Conservation (phyloP, 92 coral and sea anemone species). For the Paragorgia papillata region DNA sequence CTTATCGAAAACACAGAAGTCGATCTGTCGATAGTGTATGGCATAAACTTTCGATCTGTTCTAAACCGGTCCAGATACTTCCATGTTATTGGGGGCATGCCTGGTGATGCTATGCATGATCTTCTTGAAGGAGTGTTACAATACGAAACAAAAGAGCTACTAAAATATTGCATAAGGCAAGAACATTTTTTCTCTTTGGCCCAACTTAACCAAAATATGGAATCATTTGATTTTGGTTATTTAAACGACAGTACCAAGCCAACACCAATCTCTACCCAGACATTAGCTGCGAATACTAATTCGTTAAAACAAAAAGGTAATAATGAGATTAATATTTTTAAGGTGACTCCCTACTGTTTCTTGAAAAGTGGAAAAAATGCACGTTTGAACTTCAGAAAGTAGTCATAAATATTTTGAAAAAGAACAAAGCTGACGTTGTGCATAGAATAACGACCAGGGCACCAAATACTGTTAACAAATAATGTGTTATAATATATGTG, state of each 20-base stretch:
- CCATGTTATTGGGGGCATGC: slow-evolving; percentile 56
- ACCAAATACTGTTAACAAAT: no score
- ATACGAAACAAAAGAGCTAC: slow-evolving; percentile 52
- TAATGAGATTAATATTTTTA: no score
- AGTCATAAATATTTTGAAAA: no score
- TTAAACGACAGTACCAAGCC: slow-evolving; percentile 51
- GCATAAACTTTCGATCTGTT: slow-evolving; percentile 50
- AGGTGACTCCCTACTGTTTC: no score
- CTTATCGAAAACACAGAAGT: neutral
- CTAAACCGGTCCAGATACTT: slow-evolving; percentile 55
- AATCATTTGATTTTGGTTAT: slow-evolving; percentile 60
- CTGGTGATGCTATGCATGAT: slow-evolving; percentile 59
- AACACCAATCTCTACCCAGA: slow-evolving; percentile 20
- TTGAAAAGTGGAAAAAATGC: no score
- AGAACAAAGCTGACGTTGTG: no score
- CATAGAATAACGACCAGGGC: no score
- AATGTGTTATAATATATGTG: no score
- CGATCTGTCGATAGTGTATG: slow-evolving; percentile 29
- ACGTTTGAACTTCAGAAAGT: no score
- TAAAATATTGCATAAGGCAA: slow-evolving; percentile 48
- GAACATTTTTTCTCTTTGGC: slow-evolving; percentile 44
- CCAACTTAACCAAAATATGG: slow-evolving; percentile 41
- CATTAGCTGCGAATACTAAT: slow-evolving; percentile 27
- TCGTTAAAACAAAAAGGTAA: slow-evolving; percentile 7
- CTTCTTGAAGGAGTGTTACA: slow-evolving; percentile 52